Conservation (phyloP, 2,113 vertebrate genomes). For the Verasper variegatus region DNA sequence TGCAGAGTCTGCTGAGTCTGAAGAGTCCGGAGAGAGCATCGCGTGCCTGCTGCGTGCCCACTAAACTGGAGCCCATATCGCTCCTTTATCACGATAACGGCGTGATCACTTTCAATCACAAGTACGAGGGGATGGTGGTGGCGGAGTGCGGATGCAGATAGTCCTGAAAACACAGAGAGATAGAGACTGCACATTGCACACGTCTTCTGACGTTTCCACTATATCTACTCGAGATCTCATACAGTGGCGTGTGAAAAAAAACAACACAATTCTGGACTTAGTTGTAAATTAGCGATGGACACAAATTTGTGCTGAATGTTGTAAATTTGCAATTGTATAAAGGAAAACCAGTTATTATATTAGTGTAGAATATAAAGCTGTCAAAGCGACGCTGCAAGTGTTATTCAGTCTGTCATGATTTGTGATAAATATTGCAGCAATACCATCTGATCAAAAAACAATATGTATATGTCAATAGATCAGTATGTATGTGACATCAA, state of each 20-base stretch:
- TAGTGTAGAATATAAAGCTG: constrained; percentile 28
- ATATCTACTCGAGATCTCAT: constrained; percentile 22
- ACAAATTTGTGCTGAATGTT: constrained; percentile 43
- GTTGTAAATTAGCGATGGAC: constrained; percentile 54
- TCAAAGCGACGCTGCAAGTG: constrained; percentile 2
- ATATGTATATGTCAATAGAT: neutral
- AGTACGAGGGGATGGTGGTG: constrained; percentile 97
- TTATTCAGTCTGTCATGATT: constrained; percentile 11
- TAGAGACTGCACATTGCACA: constrained; percentile 34
- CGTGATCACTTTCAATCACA: constrained; percentile 94
- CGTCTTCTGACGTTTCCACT: constrained; percentile 1
- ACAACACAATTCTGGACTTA: constrained; percentile 48
- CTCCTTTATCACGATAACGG: constrained; percentile 92
- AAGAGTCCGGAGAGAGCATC: constrained; percentile 90
- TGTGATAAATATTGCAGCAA: constrained; percentile 4
- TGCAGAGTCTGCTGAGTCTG: constrained; percentile 90
- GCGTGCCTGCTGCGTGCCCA: constrained; percentile 96
- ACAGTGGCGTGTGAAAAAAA: constrained; percentile 40
- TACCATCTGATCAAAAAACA: neutral
- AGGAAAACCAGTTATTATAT: constrained; percentile 28
- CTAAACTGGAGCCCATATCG: constrained; percentile 94
- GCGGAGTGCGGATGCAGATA: constrained; percentile 99
- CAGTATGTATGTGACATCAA: too few species aligned
- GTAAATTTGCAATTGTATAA: constrained; percentile 69
- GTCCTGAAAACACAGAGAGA: constrained; percentile 58